Conservation (phyloP, 2,888 invertebrate species). For the Eupelmus urozonus region DNA sequence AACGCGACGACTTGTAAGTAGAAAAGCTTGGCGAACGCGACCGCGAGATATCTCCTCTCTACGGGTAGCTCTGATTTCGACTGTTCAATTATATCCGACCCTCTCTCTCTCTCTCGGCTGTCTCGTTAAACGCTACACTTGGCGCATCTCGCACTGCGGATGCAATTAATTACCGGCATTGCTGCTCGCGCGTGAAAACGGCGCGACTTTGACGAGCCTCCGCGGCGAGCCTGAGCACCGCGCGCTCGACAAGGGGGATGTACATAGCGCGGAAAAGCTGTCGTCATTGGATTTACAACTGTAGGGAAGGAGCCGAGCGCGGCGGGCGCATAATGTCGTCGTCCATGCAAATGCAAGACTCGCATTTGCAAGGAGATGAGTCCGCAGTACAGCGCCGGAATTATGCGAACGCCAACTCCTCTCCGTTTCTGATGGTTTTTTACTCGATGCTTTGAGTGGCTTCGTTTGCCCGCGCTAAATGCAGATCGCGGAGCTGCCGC, state of each 20-base stretch:
- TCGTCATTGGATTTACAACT: conserved; percentile 47
- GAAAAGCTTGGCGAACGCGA: conserved; percentile 12
- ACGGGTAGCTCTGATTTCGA: conserved; percentile 10
- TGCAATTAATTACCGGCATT: conserved; percentile 50
- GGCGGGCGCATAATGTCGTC: conserved; percentile 28
- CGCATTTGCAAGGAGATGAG: conserved; percentile 43
- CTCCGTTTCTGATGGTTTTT: background rate
- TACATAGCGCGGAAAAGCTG: conserved; percentile 25
- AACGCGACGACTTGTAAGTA: no score
- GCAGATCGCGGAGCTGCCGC: no score
- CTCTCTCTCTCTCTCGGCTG: conserved; percentile 17
- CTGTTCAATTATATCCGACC: conserved; percentile 42
- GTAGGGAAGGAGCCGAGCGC: background rate
- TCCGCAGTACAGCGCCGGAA: conserved; percentile 1
- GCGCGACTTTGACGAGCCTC: conserved; percentile 40
- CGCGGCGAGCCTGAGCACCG: background rate
- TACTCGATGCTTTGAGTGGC: background rate
- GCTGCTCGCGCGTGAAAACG: background rate
- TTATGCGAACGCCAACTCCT: conserved; percentile 27
- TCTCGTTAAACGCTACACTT: conserved; percentile 43
- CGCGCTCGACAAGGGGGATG: no score
- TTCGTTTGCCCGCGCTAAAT: background rate
- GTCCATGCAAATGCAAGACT: conserved; percentile 42
- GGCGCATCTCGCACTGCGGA: conserved; percentile 7
- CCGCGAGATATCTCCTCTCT: background rate